Evolutionary conservation across 2,113 vertebrate species (phyloP).

Genomic region (Halichoerus grypus): DNA sequence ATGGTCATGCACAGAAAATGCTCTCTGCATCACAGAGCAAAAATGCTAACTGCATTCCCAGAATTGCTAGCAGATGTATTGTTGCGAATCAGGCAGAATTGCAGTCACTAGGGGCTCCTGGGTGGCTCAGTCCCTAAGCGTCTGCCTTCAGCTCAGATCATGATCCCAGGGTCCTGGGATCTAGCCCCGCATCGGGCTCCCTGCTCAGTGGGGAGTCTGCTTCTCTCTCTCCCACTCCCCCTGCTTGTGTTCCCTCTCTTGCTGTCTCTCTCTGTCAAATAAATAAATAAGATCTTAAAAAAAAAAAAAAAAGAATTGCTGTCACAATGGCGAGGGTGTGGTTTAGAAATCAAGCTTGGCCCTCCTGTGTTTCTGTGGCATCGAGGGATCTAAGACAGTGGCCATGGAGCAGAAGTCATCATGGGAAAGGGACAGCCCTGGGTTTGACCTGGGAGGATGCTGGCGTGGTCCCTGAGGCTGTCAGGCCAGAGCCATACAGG

Average conservation of each 20-base stretch:
- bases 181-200: too few species aligned
- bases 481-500: rapidly evolving
- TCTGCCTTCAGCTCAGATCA: too few species aligned
- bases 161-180: too few species aligned
- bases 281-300: too few species aligned
- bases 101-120: background rate
- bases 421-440: background rate
- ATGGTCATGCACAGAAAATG: background rate
- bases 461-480: rapidly evolving
- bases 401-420: background rate
- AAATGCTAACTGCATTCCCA: background rate
- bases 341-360: background rate
- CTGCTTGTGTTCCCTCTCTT: too few species aligned
- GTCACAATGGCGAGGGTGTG: background rate
- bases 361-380: background rate
- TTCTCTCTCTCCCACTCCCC: too few species aligned
- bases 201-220: too few species aligned
- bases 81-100: background rate
- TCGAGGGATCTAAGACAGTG: background rate
- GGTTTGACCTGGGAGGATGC: background rate
- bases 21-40: background rate
- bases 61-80: constrained; percentile 39
- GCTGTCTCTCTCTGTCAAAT: too few species aligned
- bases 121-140: too few species aligned
- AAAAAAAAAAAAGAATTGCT: background rate